phyloP scores from a whole-genome alignment of 1,140 invertebrate species.

The Eumeta japonica region DNA sequence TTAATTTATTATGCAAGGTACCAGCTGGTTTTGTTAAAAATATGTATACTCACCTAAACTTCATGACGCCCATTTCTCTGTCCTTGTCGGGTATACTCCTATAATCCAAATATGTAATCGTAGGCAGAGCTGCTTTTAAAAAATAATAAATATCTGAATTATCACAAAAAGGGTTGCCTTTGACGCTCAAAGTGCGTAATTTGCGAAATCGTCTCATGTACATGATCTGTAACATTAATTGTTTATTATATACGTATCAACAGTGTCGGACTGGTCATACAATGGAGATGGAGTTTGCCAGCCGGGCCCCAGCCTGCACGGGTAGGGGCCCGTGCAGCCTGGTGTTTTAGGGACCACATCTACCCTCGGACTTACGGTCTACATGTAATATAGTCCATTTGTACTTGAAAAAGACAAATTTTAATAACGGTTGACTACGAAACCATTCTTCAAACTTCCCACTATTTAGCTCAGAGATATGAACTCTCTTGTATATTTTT shows the following conservation, averaged over 20 bases:
- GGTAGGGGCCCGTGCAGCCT: no score
- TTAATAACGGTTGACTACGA: no score
- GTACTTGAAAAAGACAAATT: no score
- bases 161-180: constrained; percentile 75
- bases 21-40: constrained; percentile 1
- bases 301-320: no score
- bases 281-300: no score
- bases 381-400: no score
- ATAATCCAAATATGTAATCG: constrained; percentile 80
- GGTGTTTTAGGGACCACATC: no score
- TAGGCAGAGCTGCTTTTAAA: constrained; percentile 70
- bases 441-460: no score
- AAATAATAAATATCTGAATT: constrained; percentile 62
- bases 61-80: constrained; percentile 52
- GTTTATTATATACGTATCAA: constrained; percentile 3
- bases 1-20: no score
- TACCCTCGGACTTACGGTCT: no score
- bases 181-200: constrained; percentile 75
- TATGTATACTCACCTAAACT: constrained; percentile 55
- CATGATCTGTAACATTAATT: constrained; percentile 66
- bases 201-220: constrained; percentile 75
- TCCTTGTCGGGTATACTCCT: constrained; percentile 65
- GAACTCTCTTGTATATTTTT: no score
- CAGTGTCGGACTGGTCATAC: neutral
- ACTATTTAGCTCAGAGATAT: no score